phyloP scores from a whole-genome alignment of 2,797 vertebrate species.

The Phoebastria nigripes region DNA sequence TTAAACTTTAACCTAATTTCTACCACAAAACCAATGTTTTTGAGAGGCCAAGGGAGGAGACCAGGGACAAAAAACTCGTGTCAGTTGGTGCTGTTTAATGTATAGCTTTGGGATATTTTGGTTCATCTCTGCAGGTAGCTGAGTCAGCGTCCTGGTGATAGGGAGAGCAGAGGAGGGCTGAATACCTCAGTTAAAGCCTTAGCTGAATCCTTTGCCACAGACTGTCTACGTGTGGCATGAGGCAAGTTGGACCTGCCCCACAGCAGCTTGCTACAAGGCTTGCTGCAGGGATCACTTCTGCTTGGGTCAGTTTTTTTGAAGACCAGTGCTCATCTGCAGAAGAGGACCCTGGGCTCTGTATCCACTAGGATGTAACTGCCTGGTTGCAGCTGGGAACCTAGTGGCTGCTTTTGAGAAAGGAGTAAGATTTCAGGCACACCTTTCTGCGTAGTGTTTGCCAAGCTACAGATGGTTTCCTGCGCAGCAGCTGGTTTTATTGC shows the following conservation, averaged over 20 bases:
- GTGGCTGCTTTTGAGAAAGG: not conserved
- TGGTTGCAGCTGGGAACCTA: fast-evolving
- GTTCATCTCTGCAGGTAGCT: not conserved
- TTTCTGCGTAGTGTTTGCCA: not conserved
- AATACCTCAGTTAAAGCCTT: not conserved
- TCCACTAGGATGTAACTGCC: not conserved
- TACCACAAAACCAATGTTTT: not conserved
- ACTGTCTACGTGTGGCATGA: fast-evolving
- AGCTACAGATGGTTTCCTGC: not conserved
- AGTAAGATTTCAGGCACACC: not conserved
- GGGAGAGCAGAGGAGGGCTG: not conserved
- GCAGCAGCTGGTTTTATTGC: not conserved
- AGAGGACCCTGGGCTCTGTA: fast-evolving
- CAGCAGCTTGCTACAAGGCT: not conserved
- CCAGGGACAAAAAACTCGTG: not conserved
- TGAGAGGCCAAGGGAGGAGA: not conserved
- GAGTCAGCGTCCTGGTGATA: not conserved
- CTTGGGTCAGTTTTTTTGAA: not conserved
- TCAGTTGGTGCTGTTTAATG: not conserved
- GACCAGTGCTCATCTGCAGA: not conserved
- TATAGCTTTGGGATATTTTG: not conserved
- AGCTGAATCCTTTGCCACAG: not conserved
- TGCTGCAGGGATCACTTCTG: fast-evolving
- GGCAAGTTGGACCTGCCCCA: fast-evolving
- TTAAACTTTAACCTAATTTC: not conserved